Evolutionary conservation across 2,888 invertebrate species (phyloP).

Genomic region (Synanthedon myopaeformis): DNA sequence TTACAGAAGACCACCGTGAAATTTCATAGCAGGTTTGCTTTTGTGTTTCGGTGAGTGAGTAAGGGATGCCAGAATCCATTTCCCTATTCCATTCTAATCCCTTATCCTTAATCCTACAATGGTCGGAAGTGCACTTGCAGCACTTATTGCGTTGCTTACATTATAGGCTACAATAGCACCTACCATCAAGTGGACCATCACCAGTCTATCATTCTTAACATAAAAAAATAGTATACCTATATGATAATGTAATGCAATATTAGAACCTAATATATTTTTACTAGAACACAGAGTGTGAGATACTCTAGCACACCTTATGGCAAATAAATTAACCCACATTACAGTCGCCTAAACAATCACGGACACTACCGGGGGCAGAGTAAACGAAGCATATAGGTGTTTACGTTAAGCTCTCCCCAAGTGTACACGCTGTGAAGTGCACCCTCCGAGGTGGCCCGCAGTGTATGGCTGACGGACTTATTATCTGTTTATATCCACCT

Average conservation of each 20-base stretch:
- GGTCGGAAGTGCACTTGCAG: neutral
- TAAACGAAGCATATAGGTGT: constrained; percentile 34
- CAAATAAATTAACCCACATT: constrained; percentile 1
- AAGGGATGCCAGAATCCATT: neutral
- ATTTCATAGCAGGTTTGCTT: neutral
- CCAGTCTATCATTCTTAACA: neutral
- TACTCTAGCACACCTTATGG: neutral
- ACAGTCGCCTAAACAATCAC: constrained; percentile 23
- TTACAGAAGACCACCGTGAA: neutral
- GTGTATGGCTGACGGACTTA: constrained; percentile 27
- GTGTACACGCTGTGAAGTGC: constrained; percentile 17
- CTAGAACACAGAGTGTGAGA: neutral
- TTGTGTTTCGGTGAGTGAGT: neutral
- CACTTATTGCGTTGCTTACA: too few species aligned
- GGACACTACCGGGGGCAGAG: constrained; percentile 9
- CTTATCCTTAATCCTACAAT: neutral
- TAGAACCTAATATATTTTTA: too few species aligned
- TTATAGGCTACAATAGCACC: too few species aligned
- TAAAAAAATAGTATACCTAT: too few species aligned
- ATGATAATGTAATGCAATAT: too few species aligned
- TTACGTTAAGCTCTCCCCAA: constrained; percentile 21
- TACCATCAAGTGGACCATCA: too few species aligned
- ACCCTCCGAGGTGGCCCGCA: constrained; percentile 11
- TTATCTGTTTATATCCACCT: constrained; percentile 14
- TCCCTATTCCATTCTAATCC: neutral